These are phyloP conservation scores for Drosophila bipectinata DNA, from an alignment of 1,140 invertebrate species.

Conservation along the genomic window DNA sequence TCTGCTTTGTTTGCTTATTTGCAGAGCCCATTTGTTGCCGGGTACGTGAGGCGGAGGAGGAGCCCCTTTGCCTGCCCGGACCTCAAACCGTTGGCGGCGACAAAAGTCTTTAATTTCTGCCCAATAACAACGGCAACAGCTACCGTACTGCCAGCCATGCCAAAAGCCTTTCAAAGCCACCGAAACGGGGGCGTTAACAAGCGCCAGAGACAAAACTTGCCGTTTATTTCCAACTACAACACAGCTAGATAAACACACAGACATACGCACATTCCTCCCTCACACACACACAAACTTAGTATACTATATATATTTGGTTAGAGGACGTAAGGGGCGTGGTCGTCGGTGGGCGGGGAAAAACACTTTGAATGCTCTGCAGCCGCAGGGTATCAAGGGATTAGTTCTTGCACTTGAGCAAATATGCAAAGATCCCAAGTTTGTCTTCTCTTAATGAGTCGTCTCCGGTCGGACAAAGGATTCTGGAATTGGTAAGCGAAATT, in stretches of 20 bases:
- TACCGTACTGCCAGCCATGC: conserved; percentile 31
- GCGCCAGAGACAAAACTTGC: conserved; percentile 70
- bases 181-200: conserved; percentile 79
- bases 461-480: conserved; percentile 18
- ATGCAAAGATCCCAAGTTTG: conserved; percentile 54
- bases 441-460: conserved; percentile 48
- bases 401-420: conserved; percentile 53
- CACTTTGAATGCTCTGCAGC: conserved; percentile 48
- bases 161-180: conserved; percentile 72
- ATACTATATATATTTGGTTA: conserved; percentile 15
- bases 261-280: conserved; percentile 10
- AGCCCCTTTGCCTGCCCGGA: background rate
- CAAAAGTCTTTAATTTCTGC: conserved; percentile 79
- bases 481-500: conserved; percentile 8
- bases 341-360: conserved; percentile 15
- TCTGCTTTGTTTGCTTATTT: conserved; percentile 74
- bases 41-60: conserved; percentile 46
- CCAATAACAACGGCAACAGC: conserved; percentile 69
- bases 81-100: conserved; percentile 42
- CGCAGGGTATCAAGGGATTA: conserved; percentile 37
- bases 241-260: conserved; percentile 40
- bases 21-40: conserved; percentile 75
- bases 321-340: conserved; percentile 5
- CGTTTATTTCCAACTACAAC: conserved; percentile 62
- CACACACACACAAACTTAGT: conserved; percentile 11